These are phyloP conservation scores for Gouania willdenowi DNA, from an alignment of 2,797 vertebrate genomes.

Conservation along the genomic window DNA sequence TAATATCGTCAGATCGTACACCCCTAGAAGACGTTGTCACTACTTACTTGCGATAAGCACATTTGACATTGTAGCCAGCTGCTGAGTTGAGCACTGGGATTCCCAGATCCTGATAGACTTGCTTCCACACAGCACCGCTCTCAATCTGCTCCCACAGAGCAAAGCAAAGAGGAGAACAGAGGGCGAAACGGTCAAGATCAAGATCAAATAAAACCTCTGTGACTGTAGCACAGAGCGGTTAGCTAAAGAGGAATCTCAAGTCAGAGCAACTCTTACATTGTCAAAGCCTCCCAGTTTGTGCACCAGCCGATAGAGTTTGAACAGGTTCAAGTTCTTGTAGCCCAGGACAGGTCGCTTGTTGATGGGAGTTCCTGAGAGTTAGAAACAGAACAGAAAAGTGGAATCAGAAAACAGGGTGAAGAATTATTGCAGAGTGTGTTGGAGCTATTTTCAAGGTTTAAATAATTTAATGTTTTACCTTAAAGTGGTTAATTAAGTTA, in stretches of 20 bases:
- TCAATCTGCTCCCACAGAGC: conserved; percentile 68
- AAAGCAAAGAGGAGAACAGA: background rate
- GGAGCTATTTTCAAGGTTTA: too few relatives aligned
- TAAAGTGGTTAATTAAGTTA: too few relatives aligned
- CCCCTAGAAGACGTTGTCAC: background rate
- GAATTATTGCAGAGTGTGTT: too few relatives aligned
- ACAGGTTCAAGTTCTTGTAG: conserved; percentile 81
- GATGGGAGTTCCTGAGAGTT: conserved; percentile 74
- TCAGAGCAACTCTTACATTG: conserved; percentile 60
- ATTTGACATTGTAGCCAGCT: conserved; percentile 83
- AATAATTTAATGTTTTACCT: too few relatives aligned
- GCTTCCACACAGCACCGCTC: conserved; percentile 80
- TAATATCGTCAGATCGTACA: too few relatives aligned
- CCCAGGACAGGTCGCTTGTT: conserved; percentile 81
- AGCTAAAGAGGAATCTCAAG: background rate
- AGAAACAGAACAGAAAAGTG: conserved; percentile 1
- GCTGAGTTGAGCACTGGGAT: conserved; percentile 82
- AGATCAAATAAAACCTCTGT: background rate
- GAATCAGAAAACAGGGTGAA: too few relatives aligned
- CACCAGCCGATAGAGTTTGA: conserved; percentile 81
- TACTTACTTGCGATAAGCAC: conserved; percentile 82
- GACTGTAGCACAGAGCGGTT: background rate
- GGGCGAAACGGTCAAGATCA: conserved; percentile 4
- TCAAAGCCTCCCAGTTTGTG: conserved; percentile 79
- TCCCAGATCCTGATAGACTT: conserved; percentile 81